Evolutionary conservation across 2,113 vertebrate genomes (phyloP).

Genomic region (Lamprotornis superbus): DNA sequence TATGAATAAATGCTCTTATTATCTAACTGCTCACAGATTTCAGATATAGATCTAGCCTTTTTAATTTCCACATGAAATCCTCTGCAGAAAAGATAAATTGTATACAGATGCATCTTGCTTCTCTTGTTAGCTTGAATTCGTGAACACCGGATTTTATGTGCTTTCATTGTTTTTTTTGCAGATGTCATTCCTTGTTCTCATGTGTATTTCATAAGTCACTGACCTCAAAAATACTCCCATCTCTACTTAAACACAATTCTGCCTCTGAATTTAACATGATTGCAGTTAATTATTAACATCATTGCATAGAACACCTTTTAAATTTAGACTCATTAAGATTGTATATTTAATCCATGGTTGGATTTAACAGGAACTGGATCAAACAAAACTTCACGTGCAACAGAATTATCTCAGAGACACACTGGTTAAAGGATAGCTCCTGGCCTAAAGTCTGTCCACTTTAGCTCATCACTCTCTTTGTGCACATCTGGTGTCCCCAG

Average conservation of each 20-base stretch:
- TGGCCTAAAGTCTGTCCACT: background rate
- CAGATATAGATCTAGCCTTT: background rate
- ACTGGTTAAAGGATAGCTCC: background rate
- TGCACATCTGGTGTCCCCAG: background rate
- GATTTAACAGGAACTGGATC: background rate
- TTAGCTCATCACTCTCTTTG: background rate
- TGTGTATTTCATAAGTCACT: background rate
- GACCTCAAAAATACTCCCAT: background rate
- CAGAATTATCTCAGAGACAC: background rate
- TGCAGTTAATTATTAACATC: background rate
- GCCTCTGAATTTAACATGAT: background rate
- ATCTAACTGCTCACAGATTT: background rate
- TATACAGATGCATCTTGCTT: background rate
- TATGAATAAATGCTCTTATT: background rate
- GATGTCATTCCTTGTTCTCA: fast-evolving
- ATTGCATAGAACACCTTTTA: background rate
- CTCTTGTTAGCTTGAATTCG: background rate
- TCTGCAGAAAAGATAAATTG: background rate
- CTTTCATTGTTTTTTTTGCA: background rate
- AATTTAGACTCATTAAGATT: background rate
- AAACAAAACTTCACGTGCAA: background rate
- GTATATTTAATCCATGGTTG: background rate
- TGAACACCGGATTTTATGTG: background rate
- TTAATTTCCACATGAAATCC: background rate
- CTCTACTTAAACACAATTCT: background rate